Evolutionary conservation across 1,140 invertebrate genomes (phyloP), one percentile per base, ranked within the genome.

Genomic region (Dendroctonus valens): DNA sequence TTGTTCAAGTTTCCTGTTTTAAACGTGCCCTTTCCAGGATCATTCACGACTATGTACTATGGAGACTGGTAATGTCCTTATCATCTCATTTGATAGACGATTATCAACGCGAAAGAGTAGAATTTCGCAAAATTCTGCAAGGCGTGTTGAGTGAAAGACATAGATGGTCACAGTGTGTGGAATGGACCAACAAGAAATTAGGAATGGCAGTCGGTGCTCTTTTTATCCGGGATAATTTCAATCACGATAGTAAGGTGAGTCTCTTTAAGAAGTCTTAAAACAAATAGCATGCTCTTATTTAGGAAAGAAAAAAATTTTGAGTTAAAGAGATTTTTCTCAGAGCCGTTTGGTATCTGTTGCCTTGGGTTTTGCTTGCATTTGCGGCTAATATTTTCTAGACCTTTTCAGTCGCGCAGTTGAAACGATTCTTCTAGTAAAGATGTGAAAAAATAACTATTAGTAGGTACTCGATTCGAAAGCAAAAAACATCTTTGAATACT

Each of bases 131-230:
- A 77, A 91, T 94, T 9, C 78, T 95, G 0, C 80, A 90, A 70
- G 93, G 92, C 0, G 88, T 93, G 38, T 84, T 88, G 53, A 88
- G 85, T 69, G 89, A 92, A 73, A 75, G 89, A 39, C 86, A 87
- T 67, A 83, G 90, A 59, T 92, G 90, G 91, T 88, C 89, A 0
- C 88, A 91, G 73, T 93, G 91, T 75, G 90, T 92, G 0, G 91
- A 92, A 69, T 91, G 88, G 88, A 92, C 91, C 1, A 92, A 92
- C 74, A 92, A 92, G 75, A 90, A 90, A 76, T 78, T 93, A 42
- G 91, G 90, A 12, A 91, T 92, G 85, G 90, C 91, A 2, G 89
- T 92, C 2, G 91, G 90, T 0, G 89, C 90, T 0, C 81, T 93
- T 2, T 93, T 92, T 73, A 91, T 93, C 53, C 81, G 87, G 14